Conservation (phyloP, 2,888 invertebrate genomes). For the Zhengitettix transpicula region DNA sequence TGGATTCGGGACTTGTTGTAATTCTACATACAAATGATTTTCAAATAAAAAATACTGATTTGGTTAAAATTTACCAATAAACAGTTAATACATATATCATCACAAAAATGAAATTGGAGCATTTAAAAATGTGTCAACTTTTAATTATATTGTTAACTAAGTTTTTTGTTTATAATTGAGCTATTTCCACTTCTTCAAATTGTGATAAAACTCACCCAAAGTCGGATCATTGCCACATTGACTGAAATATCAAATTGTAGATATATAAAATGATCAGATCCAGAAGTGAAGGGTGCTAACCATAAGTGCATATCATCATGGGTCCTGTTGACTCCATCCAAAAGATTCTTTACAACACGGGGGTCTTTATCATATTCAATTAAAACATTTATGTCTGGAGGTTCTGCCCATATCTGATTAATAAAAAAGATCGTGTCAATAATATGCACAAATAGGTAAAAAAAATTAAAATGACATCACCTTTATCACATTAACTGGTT, state of each 20-base stretch:
- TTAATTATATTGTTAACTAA: too few relatives aligned
- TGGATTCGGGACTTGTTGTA: conserved; percentile 79
- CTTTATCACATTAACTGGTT: conserved; percentile 38
- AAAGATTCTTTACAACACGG: conserved; percentile 41
- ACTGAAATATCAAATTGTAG: conserved; percentile 35
- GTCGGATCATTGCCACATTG: conserved; percentile 43
- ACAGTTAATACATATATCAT: too few relatives aligned
- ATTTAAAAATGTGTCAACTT: too few relatives aligned
- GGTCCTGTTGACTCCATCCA: conserved; percentile 55
- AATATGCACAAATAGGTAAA: neutral
- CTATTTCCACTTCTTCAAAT: neutral
- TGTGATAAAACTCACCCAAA: conserved; percentile 39
- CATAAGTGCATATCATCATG: conserved; percentile 64
- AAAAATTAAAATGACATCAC: conserved; percentile 23
- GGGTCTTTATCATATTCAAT: conserved; percentile 48
- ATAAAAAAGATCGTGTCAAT: neutral
- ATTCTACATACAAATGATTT: conserved; percentile 38
- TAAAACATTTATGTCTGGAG: conserved; percentile 43
- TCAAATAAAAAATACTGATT: neutral
- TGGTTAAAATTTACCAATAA: too few relatives aligned
- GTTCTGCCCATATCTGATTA: conserved; percentile 34
- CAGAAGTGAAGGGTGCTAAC: conserved; percentile 46
- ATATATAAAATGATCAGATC: conserved; percentile 40
- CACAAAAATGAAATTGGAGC: too few relatives aligned
- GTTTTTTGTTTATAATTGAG: neutral